Conservation (phyloP, 1,140 invertebrate species). For the Macrosteles quadrilineatus region DNA sequence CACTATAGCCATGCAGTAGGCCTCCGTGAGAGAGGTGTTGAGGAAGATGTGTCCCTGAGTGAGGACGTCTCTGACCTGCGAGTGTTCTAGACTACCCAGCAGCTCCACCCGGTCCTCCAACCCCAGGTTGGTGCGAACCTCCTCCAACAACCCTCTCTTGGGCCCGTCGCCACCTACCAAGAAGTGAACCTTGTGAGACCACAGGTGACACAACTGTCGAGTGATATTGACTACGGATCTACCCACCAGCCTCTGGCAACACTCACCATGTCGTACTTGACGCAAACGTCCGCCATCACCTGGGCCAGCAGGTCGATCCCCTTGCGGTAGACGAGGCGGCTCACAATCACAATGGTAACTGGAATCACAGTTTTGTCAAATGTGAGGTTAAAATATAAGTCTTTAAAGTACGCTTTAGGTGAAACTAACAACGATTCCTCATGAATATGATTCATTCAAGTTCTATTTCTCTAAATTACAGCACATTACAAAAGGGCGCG, state of each 20-base stretch:
- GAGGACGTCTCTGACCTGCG: conserved; percentile 73
- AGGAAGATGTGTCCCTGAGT: conserved; percentile 94
- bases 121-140: conserved; percentile 85
- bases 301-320: conserved; percentile 95
- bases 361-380: conserved; percentile 37
- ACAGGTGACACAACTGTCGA: too few relatives aligned
- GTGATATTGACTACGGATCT: too few relatives aligned
- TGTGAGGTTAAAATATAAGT: too few relatives aligned
- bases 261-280: conserved; percentile 70
- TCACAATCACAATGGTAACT: conserved; percentile 95
- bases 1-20: conserved; percentile 99
- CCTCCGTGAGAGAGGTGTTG: conserved; percentile 98
- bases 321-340: conserved; percentile 95
- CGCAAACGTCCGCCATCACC: conserved; percentile 89
- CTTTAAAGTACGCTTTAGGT: too few relatives aligned
- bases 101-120: conserved; percentile 85
- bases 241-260: too few relatives aligned
- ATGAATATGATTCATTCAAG: too few relatives aligned
- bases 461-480: too few relatives aligned
- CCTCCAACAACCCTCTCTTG: conserved; percentile 92
- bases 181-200: conserved; percentile 59
- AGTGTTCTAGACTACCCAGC: conserved; percentile 87
- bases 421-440: too few relatives aligned
- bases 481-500: too few relatives aligned
- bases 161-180: conserved; percentile 95